Conservation (phyloP, 1,140 invertebrate genomes). For the Sesamia nonagrioides region DNA sequence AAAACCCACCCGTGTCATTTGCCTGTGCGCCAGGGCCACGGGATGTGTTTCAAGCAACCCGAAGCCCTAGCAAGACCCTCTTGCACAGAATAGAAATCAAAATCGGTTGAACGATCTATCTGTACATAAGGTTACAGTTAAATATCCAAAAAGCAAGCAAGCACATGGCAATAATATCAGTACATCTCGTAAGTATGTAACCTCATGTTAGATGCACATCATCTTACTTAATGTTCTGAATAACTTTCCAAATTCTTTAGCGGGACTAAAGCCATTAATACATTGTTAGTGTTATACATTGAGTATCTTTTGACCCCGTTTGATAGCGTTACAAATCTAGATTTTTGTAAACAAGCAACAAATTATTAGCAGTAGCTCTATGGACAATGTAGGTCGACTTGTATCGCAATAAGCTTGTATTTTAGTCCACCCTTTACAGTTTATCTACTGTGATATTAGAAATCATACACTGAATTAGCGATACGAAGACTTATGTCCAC, state of each 20-base stretch:
- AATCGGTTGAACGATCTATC: no score
- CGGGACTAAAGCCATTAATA: neutral
- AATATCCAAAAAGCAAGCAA: no score
- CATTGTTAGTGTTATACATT: neutral
- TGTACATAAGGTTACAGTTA: no score
- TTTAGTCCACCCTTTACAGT: neutral
- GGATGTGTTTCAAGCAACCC: no score
- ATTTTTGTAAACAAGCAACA: constrained; percentile 25
- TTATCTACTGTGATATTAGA: neutral
- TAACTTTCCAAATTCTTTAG: neutral
- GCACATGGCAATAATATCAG: no score
- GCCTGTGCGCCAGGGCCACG: no score
- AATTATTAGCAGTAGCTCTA: neutral
- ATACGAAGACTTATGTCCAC: no score
- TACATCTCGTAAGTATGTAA: no score
- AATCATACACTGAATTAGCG: neutral
- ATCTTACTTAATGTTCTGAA: neutral
- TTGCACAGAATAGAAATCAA: no score
- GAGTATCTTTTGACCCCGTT: neutral
- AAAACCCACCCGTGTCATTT: no score
- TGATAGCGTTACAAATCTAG: constrained; percentile 17
- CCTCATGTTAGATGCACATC: no score
- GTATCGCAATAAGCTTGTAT: neutral
- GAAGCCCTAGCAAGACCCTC: no score
- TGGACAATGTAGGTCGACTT: constrained; percentile 16